A percentile compares a stretch with the other conserved stretches of the same genome.
Evolutionary conservation across 1,140 invertebrate species (phyloP).

Genomic region (Lepidurus couesii): DNA sequence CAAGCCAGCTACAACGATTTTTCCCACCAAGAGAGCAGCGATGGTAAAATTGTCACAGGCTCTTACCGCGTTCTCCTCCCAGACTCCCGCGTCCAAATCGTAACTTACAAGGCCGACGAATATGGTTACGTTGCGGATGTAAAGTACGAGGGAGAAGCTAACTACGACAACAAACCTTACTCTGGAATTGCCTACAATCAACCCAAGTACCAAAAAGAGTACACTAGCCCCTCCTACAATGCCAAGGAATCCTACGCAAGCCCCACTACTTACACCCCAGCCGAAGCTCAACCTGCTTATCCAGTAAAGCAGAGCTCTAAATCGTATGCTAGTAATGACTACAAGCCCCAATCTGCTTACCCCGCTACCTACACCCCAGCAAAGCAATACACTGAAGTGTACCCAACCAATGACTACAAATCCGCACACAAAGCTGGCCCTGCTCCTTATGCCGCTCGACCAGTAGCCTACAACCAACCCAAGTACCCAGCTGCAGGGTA

Average conservation of each 20-base stretch:
- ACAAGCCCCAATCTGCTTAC: too few species aligned
- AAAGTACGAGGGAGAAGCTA: constrained; percentile 13
- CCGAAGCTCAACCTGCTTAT: too few species aligned
- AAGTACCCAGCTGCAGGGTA: too few species aligned
- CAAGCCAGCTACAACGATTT: constrained; percentile 24
- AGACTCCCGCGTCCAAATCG: neutral
- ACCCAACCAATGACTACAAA: too few species aligned
- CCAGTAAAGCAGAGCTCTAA: too few species aligned
- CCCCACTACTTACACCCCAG: neutral
- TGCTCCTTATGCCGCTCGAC: too few species aligned
- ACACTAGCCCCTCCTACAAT: neutral
- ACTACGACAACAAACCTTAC: neutral
- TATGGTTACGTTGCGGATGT: constrained; percentile 35
- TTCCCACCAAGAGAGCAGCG: constrained; percentile 31
- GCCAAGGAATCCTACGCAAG: neutral
- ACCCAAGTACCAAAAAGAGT: neutral
- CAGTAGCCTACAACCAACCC: too few species aligned
- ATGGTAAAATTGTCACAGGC: constrained; percentile 32
- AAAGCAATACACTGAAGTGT: too few species aligned
- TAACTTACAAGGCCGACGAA: constrained; percentile 34
- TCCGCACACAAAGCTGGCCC: too few species aligned
- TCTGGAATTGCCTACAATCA: neutral
- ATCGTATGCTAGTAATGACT: too few species aligned
- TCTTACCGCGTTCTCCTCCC: constrained; percentile 35
- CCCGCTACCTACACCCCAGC: too few species aligned